A percentile compares a stretch with the other conserved stretches of the same genome.
These are phyloP conservation scores for Cyclura pinguis DNA, from an alignment of 2,797 vertebrate genomes.

Conservation along the genomic window DNA sequence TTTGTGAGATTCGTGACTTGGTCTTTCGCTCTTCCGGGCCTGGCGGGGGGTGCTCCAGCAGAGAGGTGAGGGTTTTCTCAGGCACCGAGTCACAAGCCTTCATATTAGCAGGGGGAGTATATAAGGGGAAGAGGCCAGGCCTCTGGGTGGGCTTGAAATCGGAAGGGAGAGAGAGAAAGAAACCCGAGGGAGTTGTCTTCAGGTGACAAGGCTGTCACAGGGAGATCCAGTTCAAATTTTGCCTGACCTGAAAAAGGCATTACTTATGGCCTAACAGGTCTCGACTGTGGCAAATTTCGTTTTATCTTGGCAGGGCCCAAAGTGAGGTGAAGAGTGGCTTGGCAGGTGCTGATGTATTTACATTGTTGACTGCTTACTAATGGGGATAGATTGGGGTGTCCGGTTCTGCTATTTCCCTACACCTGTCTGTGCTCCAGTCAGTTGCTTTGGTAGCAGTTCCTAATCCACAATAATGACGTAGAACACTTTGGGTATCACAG, in stretches of 20 bases:
- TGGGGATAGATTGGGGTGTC: not conserved
- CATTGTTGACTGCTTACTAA: not conserved
- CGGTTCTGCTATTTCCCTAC: not conserved
- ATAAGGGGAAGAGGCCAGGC: not conserved
- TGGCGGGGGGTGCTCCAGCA: not conserved
- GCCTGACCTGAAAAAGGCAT: not conserved
- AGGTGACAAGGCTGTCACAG: not conserved
- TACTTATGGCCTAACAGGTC: not conserved
- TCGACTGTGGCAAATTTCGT: not conserved
- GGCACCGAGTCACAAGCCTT: not conserved
- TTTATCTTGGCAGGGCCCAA: not conserved
- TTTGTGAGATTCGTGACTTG: not conserved
- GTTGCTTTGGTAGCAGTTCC: not conserved
- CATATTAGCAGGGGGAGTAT: not conserved
- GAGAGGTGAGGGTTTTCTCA: not conserved
- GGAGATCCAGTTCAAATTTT: too few relatives aligned
- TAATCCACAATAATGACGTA: not conserved
- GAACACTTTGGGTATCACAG: not conserved
- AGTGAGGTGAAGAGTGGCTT: not conserved
- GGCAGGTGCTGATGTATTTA: not conserved
- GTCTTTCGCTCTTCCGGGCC: not conserved
- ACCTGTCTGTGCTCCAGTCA: not conserved
- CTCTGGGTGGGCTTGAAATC: not conserved
- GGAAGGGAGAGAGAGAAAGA: not conserved
- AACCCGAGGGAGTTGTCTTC: too few relatives aligned